Percentiles rank a stretch among this genome's conserved stretches.
phyloP scores from a whole-genome alignment of 2,888 invertebrate genomes.

The Cataglyphis rosenhaueri region DNA sequence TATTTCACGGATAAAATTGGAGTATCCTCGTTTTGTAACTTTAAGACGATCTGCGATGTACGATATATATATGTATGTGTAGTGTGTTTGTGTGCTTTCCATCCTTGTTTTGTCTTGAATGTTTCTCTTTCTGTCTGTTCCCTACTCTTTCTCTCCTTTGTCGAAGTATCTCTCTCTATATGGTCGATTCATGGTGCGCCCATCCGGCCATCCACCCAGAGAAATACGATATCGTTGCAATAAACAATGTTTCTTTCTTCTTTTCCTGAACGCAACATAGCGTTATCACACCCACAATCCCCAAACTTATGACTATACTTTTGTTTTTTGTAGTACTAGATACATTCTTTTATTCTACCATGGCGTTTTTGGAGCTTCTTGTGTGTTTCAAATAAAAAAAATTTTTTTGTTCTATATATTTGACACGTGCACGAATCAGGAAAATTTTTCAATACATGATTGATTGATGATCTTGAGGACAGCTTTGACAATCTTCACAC shows the following conservation, averaged over 20 bases:
- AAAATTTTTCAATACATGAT: conserved; percentile 8
- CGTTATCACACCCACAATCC: conserved; percentile 16
- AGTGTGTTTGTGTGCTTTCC: neutral
- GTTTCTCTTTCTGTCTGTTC: neutral
- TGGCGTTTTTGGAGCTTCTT: neutral
- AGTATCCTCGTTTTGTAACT: neutral
- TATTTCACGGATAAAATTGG: neutral
- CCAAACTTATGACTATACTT: conserved; percentile 13
- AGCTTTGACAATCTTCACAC: conserved; percentile 4
- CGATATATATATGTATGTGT: conserved; percentile 9
- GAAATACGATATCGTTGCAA: conserved; percentile 62
- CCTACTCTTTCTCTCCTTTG: conserved; percentile 42
- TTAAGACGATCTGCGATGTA: conserved; percentile 1
- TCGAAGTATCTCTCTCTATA: conserved; percentile 24
- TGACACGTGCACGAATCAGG: neutral
- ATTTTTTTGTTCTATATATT: neutral
- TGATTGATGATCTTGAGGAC: neutral
- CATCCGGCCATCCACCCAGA: conserved; percentile 58
- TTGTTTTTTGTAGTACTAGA: neutral
- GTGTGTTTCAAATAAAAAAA: conserved; percentile 12
- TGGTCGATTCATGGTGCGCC: conserved; percentile 54
- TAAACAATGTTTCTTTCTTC: conserved; percentile 64
- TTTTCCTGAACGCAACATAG: conserved; percentile 13
- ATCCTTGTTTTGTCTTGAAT: neutral
- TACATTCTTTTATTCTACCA: neutral